Evolutionary conservation across 2,888 invertebrate species (phyloP).

Genomic region (Corythucha ciliata): DNA sequence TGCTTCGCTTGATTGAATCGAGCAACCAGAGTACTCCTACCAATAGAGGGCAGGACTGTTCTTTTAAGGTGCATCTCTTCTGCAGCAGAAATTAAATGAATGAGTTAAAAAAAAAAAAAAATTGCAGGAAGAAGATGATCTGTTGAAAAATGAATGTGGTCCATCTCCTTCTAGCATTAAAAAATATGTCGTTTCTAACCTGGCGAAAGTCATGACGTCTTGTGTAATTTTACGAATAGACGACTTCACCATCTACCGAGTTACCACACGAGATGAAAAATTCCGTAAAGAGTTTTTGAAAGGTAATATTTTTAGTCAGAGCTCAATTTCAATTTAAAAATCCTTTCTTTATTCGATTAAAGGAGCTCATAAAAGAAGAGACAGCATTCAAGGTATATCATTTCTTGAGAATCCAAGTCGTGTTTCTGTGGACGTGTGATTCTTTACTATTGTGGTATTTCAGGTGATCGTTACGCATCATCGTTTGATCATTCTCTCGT

Average conservation of each 20-base stretch:
- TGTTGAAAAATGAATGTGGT: slow-evolving; percentile 8
- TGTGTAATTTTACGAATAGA: slow-evolving; percentile 82
- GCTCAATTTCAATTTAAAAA: neutral
- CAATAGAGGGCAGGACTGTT: neutral
- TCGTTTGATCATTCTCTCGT: slow-evolving; percentile 75
- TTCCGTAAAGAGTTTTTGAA: slow-evolving; percentile 70
- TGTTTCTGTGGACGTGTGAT: neutral
- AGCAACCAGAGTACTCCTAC: slow-evolving; percentile 15
- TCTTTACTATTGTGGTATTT: slow-evolving; percentile 16
- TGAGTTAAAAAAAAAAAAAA: neutral
- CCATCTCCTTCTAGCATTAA: slow-evolving; percentile 15
- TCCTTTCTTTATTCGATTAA: slow-evolving; percentile 13
- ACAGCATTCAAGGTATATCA: slow-evolving; percentile 31
- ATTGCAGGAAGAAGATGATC: slow-evolving; percentile 21
- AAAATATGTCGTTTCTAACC: slow-evolving; percentile 51
- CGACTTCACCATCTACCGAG: slow-evolving; percentile 81
- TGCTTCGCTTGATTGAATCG: slow-evolving; percentile 40
- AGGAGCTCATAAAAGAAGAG: slow-evolving; percentile 35
- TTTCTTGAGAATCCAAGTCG: too few relatives aligned
- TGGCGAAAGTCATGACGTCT: slow-evolving; percentile 82
- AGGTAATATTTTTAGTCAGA: slow-evolving; percentile 45
- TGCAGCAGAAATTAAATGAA: neutral
- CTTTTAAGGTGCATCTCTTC: slow-evolving; percentile 1
- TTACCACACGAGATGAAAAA: slow-evolving; percentile 63
- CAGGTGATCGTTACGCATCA: slow-evolving; percentile 29